Conservation (phyloP, 2,888 invertebrate species). For the Pocota personata region DNA sequence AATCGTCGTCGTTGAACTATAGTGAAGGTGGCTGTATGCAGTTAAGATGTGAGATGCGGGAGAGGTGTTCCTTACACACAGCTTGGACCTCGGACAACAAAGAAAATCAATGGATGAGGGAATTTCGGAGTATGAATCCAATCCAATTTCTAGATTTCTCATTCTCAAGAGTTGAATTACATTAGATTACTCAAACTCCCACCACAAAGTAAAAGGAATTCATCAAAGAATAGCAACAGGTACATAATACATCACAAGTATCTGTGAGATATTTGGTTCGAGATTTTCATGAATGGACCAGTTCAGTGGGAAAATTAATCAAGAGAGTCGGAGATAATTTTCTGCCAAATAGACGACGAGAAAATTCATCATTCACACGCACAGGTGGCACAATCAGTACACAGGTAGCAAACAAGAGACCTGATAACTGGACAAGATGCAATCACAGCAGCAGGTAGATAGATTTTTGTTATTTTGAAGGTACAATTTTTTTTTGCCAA, state of each 20-base stretch:
- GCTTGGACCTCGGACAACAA: slow-evolving; percentile 36
- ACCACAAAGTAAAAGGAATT: slow-evolving; percentile 30
- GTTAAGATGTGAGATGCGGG: slow-evolving; percentile 23
- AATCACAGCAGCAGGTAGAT: slow-evolving; percentile 64
- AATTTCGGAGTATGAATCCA: slow-evolving; percentile 34
- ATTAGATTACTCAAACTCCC: slow-evolving; percentile 61
- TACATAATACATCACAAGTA: slow-evolving; percentile 16
- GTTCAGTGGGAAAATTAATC: slow-evolving; percentile 38
- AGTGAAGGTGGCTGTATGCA: background rate
- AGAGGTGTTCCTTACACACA: slow-evolving; percentile 32
- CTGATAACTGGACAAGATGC: slow-evolving; percentile 70
- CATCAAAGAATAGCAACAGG: slow-evolving; percentile 61
- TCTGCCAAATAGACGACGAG: background rate
- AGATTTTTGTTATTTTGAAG: slow-evolving; percentile 28
- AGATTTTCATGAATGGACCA: slow-evolving; percentile 63
- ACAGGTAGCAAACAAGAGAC: slow-evolving; percentile 60
- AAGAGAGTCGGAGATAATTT: background rate
- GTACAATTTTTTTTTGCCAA: slow-evolving; percentile 35
- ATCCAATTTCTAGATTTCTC: slow-evolving; percentile 51
- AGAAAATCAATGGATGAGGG: slow-evolving; percentile 27
- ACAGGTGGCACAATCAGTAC: slow-evolving; percentile 54
- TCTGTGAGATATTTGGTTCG: slow-evolving; percentile 54
- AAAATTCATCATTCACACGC: slow-evolving; percentile 67
- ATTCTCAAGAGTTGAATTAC: slow-evolving; percentile 69
- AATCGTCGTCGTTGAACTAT: slow-evolving; percentile 24